Base-by-base conservation (phyloP, 2,113 vertebrate species). In the Hucho hucho region DNA sequence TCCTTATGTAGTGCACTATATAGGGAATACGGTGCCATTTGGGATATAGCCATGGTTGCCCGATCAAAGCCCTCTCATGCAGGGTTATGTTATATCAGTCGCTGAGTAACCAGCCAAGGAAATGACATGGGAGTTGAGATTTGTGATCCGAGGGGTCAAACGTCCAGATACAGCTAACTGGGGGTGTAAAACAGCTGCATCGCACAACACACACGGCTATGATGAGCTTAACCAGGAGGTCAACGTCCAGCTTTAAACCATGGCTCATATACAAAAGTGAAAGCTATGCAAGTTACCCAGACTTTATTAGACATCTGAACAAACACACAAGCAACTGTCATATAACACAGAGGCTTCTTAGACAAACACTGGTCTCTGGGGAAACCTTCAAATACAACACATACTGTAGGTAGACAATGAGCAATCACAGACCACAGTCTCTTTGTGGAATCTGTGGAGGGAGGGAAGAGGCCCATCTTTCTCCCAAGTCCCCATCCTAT, bases 371-470 rank as follows among this genome's bases (percentile, higher is more conserved):
- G 5, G 53, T 25, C 66, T 80, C 43, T 22, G n/a, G 70, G 61
- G 70, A 4, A 26, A 74, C 56, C 12, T 59, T 71, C 16, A 14
- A 72, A 75, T 70, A 69, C 75, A 63, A 74, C 22, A 18, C 16
- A 75, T 76, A 61, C 24, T 26, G 43, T 22, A 29, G 53, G 22
- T 67, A 67, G 77, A 6, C 56, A 49, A 4, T 67, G 76, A 75
- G 76, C 77, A 81, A 87, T 69, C 72, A 11, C 49, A 66, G 56
- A 65, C n/a, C 12, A 56, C 16, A 11, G 66, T 65, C 73, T 64
- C 68, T 76, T 68, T 83, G 56, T 61, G n/a, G 20, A 6, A 9
- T 61, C 18, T 16, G 9, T n/a, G n/a, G n/a, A 61, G 6, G 6
- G 58, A 61, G 7, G 20, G 28, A 79, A 61, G 74, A 77, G 77